A percentile compares a stretch with the other conserved stretches of the same genome.
Conservation (phyloP, 2,888 invertebrate genomes). For the Troilus luridus region DNA sequence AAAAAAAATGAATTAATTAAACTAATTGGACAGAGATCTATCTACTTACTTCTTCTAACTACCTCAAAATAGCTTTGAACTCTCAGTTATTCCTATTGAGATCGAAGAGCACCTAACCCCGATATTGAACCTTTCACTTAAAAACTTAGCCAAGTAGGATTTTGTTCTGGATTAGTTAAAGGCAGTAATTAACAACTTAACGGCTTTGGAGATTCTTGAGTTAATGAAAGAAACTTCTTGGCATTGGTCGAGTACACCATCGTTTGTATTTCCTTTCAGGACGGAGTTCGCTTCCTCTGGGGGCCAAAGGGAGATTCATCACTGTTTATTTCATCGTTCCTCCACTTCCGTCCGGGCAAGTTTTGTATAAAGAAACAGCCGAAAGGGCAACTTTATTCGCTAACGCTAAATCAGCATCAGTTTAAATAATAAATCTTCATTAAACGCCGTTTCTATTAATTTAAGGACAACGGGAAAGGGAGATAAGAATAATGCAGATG, state of each 20-base stretch:
- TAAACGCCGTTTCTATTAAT: not conserved
- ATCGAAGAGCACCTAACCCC: not conserved
- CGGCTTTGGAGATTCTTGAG: not conserved
- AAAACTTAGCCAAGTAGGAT: not conserved
- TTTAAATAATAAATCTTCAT: not conserved
- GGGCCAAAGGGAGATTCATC: not conserved
- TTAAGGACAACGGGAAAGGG: too few relatives aligned
- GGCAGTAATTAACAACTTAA: conserved; percentile 7
- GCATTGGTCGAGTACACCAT: not conserved
- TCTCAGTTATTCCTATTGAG: not conserved
- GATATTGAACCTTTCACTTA: not conserved
- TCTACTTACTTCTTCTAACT: too few relatives aligned
- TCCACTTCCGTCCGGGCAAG: not conserved
- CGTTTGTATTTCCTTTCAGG: not conserved
- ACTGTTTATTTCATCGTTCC: not conserved
- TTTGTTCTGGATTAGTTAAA: conserved; percentile 18
- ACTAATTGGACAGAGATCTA: too few relatives aligned
- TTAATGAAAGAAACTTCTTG: conserved; percentile 7
- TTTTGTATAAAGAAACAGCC: not conserved
- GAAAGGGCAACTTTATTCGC: not conserved
- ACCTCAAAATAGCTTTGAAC: not conserved
- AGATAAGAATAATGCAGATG: too few relatives aligned
- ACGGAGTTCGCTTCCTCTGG: not conserved
- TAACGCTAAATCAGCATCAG: not conserved
- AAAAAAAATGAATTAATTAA: too few relatives aligned